Evolutionary conservation across 2,888 invertebrate genomes (phyloP), one percentile per base, ranked within the genome.

Genomic region (Drosophila pseudotakahashii): DNA sequence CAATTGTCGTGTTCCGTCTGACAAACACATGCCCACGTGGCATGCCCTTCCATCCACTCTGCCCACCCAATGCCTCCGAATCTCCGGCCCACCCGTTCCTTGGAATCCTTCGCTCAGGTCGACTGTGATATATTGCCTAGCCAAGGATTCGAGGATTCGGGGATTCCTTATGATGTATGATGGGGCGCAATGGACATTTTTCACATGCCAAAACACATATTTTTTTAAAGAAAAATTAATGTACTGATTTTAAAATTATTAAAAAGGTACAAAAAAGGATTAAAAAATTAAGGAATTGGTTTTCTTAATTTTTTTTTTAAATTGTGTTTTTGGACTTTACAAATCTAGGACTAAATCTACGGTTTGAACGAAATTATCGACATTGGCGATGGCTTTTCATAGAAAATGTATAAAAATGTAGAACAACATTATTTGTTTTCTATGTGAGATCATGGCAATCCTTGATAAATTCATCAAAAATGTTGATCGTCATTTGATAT

Each of bases 1-100:
- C 82, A 85, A 83, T 83, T 76, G 77, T 82, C 77, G 85, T 77
- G 82, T 85, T 86, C 78, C 85, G 82, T 87, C 87, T 81, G 87
- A 84, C 84, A 87, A 87, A 70, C 81, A 81, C 81, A 79, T 85
- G 82, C 77, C 81, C 79, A 84, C 86, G 84, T 79, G 75, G 79
- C 70, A 71, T 51, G 66, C 72, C 70, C 32, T 11, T 34, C 37
- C 37, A 4, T 3, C 13, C 13, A 10, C 34, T n/a, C 9, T 10
- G 14, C 30, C 19, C 34, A 16, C n/a, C 30, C 45, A 13, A 11
- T 26, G 23, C 44, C 7, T 45, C 39, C 16, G 9, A 39, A 11
- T 19, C 19, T 19, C 19, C 19, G 2, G 16, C 14, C 39, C 39
- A 36, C 11, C 10, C 39, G 2, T 30, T 30, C 51, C 13, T n/a